Evolutionary conservation across 2,888 invertebrate species (phyloP).

Genomic region (Protophormia terraenovae): DNA sequence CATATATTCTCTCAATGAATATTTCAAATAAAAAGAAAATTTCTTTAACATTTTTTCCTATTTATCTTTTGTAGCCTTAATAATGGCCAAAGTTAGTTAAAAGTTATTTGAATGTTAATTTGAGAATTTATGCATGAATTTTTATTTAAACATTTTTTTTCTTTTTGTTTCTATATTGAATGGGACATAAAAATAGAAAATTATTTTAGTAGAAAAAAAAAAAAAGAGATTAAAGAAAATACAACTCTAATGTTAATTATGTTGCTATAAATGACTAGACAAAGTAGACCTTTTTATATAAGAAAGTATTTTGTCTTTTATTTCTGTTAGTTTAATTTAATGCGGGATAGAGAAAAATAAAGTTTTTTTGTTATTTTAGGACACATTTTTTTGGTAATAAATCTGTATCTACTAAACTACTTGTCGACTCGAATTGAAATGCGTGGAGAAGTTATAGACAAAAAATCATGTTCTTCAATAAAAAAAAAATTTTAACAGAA

Average conservation of each 20-base stretch:
- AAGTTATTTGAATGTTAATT: conserved; percentile 21
- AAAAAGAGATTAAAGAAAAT: background rate
- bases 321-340: background rate
- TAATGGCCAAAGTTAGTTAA: background rate
- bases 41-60: background rate
- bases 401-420: too few species aligned
- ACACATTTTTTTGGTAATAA: too few species aligned
- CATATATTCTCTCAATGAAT: background rate
- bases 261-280: background rate
- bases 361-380: background rate
- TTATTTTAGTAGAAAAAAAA: too few species aligned
- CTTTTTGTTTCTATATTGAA: background rate
- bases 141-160: background rate
- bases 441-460: too few species aligned
- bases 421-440: too few species aligned
- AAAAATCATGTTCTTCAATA: too few species aligned
- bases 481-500: too few species aligned
- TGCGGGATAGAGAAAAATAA: background rate
- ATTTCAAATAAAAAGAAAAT: background rate
- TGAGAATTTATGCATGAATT: background rate
- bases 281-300: background rate
- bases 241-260: background rate
- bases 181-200: background rate
- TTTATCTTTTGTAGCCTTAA: background rate
- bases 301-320: background rate